A percentile compares a stretch with the other conserved stretches of the same genome.
phyloP scores from a whole-genome alignment of 2,797 vertebrate genomes.

The Rallus crepitans region DNA sequence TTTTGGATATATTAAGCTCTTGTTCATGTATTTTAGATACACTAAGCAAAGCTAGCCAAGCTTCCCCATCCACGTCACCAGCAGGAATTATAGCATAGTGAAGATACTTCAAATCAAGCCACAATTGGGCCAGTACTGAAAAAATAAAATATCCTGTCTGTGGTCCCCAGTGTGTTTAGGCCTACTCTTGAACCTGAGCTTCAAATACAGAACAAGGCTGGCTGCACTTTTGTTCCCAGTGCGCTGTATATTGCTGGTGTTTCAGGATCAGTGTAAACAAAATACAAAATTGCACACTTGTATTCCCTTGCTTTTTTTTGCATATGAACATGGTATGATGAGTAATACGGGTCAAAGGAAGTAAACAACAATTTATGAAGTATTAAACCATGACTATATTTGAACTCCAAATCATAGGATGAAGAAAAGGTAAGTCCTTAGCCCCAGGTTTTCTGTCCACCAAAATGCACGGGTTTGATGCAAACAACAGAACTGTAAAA shows the following conservation, averaged over 20 bases:
- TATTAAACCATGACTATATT: not conserved
- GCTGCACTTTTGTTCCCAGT: not conserved
- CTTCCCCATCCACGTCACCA: not conserved
- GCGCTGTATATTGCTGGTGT: not conserved
- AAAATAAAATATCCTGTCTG: not conserved
- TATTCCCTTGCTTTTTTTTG: not conserved
- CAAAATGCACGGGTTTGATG: not conserved
- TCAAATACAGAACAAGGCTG: not conserved
- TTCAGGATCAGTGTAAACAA: not conserved
- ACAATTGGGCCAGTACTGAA: not conserved
- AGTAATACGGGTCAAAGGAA: not conserved
- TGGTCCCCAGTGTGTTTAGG: not conserved
- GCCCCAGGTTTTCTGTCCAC: not conserved
- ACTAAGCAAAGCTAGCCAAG: not conserved
- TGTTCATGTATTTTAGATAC: fast-evolving
- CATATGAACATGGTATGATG: not conserved
- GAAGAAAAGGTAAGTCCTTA: not conserved
- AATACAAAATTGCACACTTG: not conserved
- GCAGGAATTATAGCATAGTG: not conserved
- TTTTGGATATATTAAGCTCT: not conserved
- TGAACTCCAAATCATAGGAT: not conserved
- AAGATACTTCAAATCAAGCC: not conserved
- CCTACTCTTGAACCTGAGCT: not conserved
- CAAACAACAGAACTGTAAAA: not conserved
- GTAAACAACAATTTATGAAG: not conserved